Evolutionary conservation across 2,113 vertebrate genomes (phyloP), one percentile per base, ranked within the genome.

Genomic region (Dascyllus trimaculatus): DNA sequence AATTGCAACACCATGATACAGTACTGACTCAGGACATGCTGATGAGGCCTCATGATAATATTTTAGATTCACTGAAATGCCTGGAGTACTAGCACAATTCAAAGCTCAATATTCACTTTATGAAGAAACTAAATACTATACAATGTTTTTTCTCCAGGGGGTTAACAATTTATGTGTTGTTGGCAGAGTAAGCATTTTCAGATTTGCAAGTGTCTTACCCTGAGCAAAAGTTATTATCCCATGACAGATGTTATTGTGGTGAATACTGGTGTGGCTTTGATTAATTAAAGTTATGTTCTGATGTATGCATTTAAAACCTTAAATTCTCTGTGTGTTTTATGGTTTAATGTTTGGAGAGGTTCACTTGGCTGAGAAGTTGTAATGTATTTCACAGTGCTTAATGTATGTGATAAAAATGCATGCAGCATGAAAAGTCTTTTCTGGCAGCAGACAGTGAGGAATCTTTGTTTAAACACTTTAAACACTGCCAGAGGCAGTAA

Each of bases 401-500:
- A 54, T 60, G 22, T 43, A 21, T 38, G 64, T 56, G 65, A 63
- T 45, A 68, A 26, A 63, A 69, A 70, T 15, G 18, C 18, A 54
- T 53, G 26, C 51, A n/a, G 48, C 48, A 21, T 21, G 48, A 51
- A 51, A 29, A 19, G 32, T 75, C 46, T 81, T 61, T 11, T 71
- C 64, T 53, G 64, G 72, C 24, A 59, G 64, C 62, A 61, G 52
- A 48, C 38, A 10, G 32, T n/a, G 58, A 66, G 57, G 49, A 83
- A 67, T 71, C 46, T 53, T 13, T 78, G 35, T 48, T 8, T 40
- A 40, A 40, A 40, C 10, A 43, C 29, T 29, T 5, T 71, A 54
- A 75, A 81, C 51, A 59, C 43, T 61, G 77, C 69, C 35, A 18
- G 51, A 68, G 67, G 71, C 53, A 54, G 21, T 26, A 24, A 45